These are phyloP conservation scores for Epinephelus malabaricus DNA, from an alignment of 2,797 vertebrate species.

Conservation along the genomic window DNA sequence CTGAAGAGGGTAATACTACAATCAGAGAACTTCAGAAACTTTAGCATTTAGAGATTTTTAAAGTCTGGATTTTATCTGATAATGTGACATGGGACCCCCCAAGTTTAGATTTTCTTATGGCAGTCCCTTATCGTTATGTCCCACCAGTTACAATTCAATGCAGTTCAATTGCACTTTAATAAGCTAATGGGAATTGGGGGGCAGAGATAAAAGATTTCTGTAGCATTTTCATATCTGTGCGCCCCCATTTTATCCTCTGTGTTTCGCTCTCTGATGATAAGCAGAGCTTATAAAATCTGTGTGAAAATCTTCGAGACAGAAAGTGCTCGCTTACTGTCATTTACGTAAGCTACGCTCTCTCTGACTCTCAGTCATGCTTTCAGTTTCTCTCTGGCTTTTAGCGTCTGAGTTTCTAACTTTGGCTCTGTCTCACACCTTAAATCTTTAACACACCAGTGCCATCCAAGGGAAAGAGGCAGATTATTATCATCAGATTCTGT, in stretches of 20 bases:
- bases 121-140: slow-evolving; percentile 34
- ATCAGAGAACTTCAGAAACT: slow-evolving; percentile 20
- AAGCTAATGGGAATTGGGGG: slow-evolving; percentile 51
- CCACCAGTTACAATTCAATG: slow-evolving; percentile 56
- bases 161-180: slow-evolving; percentile 59
- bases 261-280: slow-evolving; percentile 69
- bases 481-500: slow-evolving; percentile 55
- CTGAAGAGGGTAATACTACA: neutral
- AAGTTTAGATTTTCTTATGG: slow-evolving; percentile 45
- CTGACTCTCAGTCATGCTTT: slow-evolving; percentile 61
- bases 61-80: slow-evolving; percentile 30
- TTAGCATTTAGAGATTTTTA: slow-evolving; percentile 22
- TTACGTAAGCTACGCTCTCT: slow-evolving; percentile 46
- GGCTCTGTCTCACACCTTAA: slow-evolving; percentile 64
- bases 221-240: slow-evolving; percentile 62
- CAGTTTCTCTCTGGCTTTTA: slow-evolving; percentile 49
- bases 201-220: slow-evolving; percentile 65
- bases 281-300: slow-evolving; percentile 67
- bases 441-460: slow-evolving; percentile 62
- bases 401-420: slow-evolving; percentile 56
- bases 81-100: slow-evolving; percentile 37
- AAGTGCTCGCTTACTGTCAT: slow-evolving; percentile 63
- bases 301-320: slow-evolving; percentile 64
- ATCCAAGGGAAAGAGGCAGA: slow-evolving; percentile 50
- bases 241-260: slow-evolving; percentile 55